phyloP scores from a whole-genome alignment of 64 coral and sea anemone genomes.

The Porites australiensis region DNA sequence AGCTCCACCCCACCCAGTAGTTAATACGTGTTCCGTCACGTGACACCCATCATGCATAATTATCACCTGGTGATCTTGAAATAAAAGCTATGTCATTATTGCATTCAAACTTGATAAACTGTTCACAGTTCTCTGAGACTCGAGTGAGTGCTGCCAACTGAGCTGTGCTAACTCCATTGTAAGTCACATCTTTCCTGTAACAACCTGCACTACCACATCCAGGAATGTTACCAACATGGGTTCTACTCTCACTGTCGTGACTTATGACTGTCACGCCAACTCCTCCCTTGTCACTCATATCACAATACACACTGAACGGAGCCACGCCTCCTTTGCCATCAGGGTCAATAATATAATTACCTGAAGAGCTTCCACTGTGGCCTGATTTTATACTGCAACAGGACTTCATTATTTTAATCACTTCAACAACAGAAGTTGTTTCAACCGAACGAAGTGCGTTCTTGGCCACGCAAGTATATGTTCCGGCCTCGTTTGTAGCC shows the following conservation, averaged over 20 bases:
- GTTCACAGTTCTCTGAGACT: conserved; percentile 37
- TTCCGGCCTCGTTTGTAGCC: neutral
- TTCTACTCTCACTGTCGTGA: conserved; percentile 36
- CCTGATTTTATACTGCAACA: conserved; percentile 19
- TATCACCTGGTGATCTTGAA: neutral
- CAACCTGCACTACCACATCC: neutral
- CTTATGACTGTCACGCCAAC: conserved; percentile 44
- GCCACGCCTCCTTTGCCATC: conserved; percentile 29
- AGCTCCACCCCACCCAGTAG: neutral
- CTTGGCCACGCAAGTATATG: neutral
- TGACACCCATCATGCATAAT: neutral
- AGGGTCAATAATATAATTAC: conserved; percentile 32
- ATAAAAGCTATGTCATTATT: neutral
- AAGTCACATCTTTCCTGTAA: neutral
- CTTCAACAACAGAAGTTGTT: neutral
- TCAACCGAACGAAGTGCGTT: neutral
- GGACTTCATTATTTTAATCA: too few species aligned
- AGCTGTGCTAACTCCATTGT: neutral
- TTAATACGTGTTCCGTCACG: neutral
- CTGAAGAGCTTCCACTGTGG: neutral
- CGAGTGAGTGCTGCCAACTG: neutral
- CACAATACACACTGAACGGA: conserved; percentile 38
- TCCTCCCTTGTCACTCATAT: conserved; percentile 41
- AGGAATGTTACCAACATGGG: neutral
- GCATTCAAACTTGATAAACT: neutral